phyloP scores from a whole-genome alignment of 2,113 vertebrate genomes.

The Atlantisia rogersi region DNA sequence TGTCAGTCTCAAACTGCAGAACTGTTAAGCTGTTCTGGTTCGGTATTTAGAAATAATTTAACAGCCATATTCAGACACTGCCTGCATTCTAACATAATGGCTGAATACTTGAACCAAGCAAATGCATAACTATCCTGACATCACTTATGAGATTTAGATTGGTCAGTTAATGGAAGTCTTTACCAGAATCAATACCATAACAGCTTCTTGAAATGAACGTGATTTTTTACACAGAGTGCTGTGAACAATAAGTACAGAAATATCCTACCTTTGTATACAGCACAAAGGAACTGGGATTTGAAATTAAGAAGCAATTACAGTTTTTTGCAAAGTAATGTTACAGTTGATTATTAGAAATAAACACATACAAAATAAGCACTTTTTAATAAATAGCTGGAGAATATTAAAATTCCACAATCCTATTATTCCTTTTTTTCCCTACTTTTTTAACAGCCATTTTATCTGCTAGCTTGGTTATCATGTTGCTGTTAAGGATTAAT shows the following conservation, averaged over 20 bases:
- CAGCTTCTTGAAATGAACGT: conserved; percentile 86
- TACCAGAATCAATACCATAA: conserved; percentile 88
- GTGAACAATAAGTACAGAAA: conserved; percentile 81
- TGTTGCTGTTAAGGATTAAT: conserved; percentile 76
- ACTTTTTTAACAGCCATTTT: conserved; percentile 79
- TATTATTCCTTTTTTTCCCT: conserved; percentile 75
- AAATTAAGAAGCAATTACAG: conserved; percentile 83
- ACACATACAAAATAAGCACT: conserved; percentile 78
- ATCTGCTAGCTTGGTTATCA: conserved; percentile 76
- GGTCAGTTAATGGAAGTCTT: conserved; percentile 89
- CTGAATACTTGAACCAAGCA: conserved; percentile 81
- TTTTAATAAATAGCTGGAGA: conserved; percentile 76
- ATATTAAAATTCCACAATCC: conserved; percentile 71
- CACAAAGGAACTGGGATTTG: conserved; percentile 76
- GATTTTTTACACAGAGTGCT: conserved; percentile 79
- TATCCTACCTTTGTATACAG: conserved; percentile 78
- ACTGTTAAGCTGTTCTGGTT: conserved; percentile 85
- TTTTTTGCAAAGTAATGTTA: conserved; percentile 77
- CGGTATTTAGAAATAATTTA: conserved; percentile 88
- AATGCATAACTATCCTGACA: conserved; percentile 86
- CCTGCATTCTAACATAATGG: conserved; percentile 85
- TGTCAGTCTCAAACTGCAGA: conserved; percentile 84
- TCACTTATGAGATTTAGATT: conserved; percentile 88
- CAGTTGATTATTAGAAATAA: conserved; percentile 80
- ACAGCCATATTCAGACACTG: conserved; percentile 82